Percentiles rank a stretch among this genome's conserved stretches.
Conservation (phyloP, 2,113 vertebrate genomes). For the Cyprinodon variegatus region DNA sequence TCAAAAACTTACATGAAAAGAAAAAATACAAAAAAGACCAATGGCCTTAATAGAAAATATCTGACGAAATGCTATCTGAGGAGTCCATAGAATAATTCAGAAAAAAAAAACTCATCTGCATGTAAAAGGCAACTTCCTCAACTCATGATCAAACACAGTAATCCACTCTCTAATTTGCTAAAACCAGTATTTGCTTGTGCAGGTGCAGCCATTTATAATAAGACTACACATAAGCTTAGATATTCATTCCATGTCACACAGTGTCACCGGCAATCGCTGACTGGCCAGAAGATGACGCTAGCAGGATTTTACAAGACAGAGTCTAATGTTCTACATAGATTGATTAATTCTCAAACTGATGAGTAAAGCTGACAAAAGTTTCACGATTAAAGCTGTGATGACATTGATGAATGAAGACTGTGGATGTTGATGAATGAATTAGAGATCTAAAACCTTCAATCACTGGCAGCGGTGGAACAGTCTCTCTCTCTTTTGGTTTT, state of each 20-base stretch:
- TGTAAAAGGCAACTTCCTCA: not conserved
- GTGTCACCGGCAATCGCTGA: not conserved
- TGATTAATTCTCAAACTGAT: slow-evolving; percentile 61
- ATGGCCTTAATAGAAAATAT: not conserved
- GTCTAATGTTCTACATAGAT: slow-evolving; percentile 54
- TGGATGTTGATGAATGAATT: slow-evolving; percentile 63
- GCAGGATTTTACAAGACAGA: slow-evolving; percentile 44
- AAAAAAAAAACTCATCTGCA: not conserved
- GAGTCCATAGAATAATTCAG: not conserved
- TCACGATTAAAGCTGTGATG: slow-evolving; percentile 54
- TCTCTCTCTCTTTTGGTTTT: slow-evolving; percentile 22
- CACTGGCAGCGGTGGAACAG: slow-evolving; percentile 31
- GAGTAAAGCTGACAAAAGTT: slow-evolving; percentile 64
- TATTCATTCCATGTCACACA: not conserved
- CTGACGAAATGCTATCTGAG: not conserved
- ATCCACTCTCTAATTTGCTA: not conserved
- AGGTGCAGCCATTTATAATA: not conserved
- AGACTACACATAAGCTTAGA: not conserved
- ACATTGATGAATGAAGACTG: slow-evolving; percentile 65
- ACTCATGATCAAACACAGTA: not conserved
- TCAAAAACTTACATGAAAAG: not conserved
- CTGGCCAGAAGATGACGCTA: slow-evolving; percentile 19
- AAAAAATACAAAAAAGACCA: not conserved
- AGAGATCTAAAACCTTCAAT: slow-evolving; percentile 59
- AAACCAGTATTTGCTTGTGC: not conserved